Evolutionary conservation across 2,888 invertebrate genomes (phyloP).

Genomic region (Cerceris ruficornis): DNA sequence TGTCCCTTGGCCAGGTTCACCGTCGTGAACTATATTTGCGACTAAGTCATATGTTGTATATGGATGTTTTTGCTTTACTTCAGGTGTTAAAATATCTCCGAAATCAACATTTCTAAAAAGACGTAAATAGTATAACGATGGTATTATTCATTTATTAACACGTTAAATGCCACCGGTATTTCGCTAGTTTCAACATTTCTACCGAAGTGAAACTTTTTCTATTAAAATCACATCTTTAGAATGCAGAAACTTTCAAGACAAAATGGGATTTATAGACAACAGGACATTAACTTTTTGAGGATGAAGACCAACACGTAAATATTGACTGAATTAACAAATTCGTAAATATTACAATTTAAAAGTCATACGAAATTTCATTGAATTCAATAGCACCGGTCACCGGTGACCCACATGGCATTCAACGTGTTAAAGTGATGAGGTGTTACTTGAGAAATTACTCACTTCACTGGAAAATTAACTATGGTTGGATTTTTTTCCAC

Average conservation of each 20-base stretch:
- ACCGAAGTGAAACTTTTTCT: too few relatives aligned
- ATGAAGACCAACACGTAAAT: too few relatives aligned
- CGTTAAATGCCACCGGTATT: too few relatives aligned
- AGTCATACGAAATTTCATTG: background rate
- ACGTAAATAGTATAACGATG: background rate
- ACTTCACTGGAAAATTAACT: constrained; percentile 99
- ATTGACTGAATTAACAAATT: too few relatives aligned
- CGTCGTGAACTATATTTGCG: constrained; percentile 99
- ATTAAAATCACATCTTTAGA: too few relatives aligned
- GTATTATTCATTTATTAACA: constrained; percentile 12
- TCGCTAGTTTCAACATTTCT: too few relatives aligned
- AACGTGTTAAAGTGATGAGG: background rate
- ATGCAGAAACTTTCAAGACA: too few relatives aligned
- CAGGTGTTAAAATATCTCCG: constrained; percentile 95
- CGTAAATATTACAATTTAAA: too few relatives aligned
- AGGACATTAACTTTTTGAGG: too few relatives aligned
- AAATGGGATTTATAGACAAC: too few relatives aligned
- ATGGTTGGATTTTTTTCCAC: constrained; percentile 99
- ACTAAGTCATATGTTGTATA: constrained; percentile 96
- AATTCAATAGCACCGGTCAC: background rate
- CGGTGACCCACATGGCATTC: background rate
- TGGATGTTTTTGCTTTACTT: constrained; percentile 89
- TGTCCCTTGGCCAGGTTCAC: constrained; percentile 96
- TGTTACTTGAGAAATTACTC: constrained; percentile 79
- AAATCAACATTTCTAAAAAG: constrained; percentile 95